phyloP scores from a whole-genome alignment of 2,113 vertebrate genomes.

The Mesitornis unicolor region DNA sequence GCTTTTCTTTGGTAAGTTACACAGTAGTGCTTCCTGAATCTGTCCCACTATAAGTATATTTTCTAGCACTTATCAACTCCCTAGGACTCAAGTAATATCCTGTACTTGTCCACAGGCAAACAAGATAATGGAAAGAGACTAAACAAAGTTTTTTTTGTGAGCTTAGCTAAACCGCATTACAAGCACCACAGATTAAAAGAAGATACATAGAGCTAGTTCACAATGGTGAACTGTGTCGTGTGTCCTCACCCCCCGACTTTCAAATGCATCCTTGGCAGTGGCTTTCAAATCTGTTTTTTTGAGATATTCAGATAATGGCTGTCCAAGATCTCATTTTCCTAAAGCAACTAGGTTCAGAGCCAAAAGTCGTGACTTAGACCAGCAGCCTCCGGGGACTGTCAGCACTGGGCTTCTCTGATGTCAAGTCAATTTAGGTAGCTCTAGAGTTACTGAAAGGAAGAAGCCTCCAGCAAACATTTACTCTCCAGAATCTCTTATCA shows the following conservation, averaged over 20 bases:
- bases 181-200: neutral
- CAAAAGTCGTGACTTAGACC: neutral
- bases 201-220: neutral
- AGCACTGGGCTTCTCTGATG: neutral
- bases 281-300: neutral
- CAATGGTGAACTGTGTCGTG: accelerated
- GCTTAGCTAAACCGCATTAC: neutral
- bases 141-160: neutral
- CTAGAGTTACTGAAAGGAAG: neutral
- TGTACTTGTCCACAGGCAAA: neutral
- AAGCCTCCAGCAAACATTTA: neutral
- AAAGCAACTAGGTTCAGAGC: neutral
- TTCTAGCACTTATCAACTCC: neutral
- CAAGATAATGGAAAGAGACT: neutral
- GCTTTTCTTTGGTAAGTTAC: neutral
- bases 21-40: neutral
- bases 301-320: neutral
- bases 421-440: neutral
- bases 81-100: neutral
- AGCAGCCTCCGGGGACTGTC: neutral
- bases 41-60: neutral
- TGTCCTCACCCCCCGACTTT: too few species aligned
- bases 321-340: neutral
- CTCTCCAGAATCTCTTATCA: neutral
- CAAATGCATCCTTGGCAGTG: neutral